Conservation (phyloP, 2,888 invertebrate species). For the Drosophila multiciliata region DNA sequence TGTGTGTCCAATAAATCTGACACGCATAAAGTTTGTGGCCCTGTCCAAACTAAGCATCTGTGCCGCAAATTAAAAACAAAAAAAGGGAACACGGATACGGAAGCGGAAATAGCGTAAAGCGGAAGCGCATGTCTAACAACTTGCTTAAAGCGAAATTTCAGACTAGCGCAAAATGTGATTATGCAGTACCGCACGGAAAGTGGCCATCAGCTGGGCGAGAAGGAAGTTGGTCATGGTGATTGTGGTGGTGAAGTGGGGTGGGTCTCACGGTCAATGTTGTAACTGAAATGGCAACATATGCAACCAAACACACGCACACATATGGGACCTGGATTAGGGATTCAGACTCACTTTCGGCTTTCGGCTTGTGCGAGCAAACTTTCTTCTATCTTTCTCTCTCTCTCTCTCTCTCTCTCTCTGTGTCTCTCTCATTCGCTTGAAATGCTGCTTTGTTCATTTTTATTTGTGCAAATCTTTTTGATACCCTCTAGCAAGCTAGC, state of each 20-base stretch:
- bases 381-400: background rate
- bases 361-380: conserved; percentile 20
- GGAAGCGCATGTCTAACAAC: conserved; percentile 79
- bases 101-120: conserved; percentile 69
- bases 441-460: conserved; percentile 38
- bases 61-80: conserved; percentile 13
- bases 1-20: conserved; percentile 74
- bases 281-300: conserved; percentile 36
- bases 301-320: conserved; percentile 21
- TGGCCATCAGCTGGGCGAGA: conserved; percentile 45
- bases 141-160: conserved; percentile 63
- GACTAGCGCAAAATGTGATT: conserved; percentile 58
- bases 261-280: conserved; percentile 1
- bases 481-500: background rate
- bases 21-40: conserved; percentile 67
- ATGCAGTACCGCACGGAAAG: conserved; percentile 55
- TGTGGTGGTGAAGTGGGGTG: background rate
- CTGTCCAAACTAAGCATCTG: conserved; percentile 18
- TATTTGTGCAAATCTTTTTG: conserved; percentile 36
- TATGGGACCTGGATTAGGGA: conserved; percentile 29
- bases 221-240: background rate
- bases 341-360: conserved; percentile 32
- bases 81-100: conserved; percentile 38
- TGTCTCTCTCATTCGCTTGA: conserved; percentile 2
- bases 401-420: background rate